Evolutionary conservation across 2,797 vertebrate genomes (phyloP).

Genomic region (Sebastiscus tertius): DNA sequence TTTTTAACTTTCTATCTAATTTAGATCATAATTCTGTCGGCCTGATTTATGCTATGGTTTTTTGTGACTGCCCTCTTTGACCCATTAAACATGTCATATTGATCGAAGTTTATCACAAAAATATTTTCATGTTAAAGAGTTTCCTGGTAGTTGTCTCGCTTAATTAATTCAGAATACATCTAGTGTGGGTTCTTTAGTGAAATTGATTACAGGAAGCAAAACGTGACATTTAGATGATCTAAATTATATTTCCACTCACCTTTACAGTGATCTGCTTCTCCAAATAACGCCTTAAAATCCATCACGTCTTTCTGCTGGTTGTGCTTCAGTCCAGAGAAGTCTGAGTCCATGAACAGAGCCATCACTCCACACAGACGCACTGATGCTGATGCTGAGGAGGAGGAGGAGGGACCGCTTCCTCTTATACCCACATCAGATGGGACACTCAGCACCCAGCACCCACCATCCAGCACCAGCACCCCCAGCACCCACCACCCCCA

Average conservation of each 20-base stretch:
- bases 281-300: conserved; percentile 61
- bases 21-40: not conserved
- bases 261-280: conserved; percentile 53
- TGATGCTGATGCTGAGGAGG: conserved; percentile 19
- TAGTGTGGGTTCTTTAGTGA: not conserved
- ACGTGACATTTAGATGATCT: not conserved
- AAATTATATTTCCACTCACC: conserved; percentile 35
- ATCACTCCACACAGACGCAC: conserved; percentile 20
- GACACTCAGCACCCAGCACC: not conserved
- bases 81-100: not conserved
- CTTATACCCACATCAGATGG: conserved; percentile 55
- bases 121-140: not conserved
- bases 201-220: not conserved
- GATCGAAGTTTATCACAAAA: not conserved
- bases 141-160: not conserved
- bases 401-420: conserved; percentile 39
- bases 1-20: not conserved
- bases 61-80: not conserved
- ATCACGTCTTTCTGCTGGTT: conserved; percentile 51
- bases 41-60: not conserved
- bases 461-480: not conserved
- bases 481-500: no score
- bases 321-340: conserved; percentile 49
- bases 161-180: not conserved
- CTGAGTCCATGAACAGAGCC: conserved; percentile 66